Evolutionary conservation across 2,113 vertebrate species (phyloP), one percentile per base, ranked within the genome.

Genomic region (Abramis brama): DNA sequence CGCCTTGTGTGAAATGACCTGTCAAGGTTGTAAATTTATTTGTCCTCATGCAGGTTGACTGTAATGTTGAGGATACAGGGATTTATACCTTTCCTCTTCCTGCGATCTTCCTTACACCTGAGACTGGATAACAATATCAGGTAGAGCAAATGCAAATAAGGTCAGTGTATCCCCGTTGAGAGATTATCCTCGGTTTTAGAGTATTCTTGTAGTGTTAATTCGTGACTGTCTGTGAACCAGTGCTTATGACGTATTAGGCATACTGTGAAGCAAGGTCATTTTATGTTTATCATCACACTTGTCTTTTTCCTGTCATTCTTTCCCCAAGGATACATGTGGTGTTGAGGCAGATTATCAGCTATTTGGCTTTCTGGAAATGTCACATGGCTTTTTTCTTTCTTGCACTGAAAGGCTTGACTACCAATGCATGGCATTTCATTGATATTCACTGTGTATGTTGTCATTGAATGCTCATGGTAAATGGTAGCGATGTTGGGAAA

Each of bases 21-120:
- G 94, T 93, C 93, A 91, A 89, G 89, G 88, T 89, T 86, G 84
- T 88, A 87, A 92, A 93, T 93, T 86, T 93, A 93, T 94, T 92
- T 92, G 89, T 86, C 93, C 91, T 93, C 93, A 94, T 92, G 89
- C 87, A 79, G 91, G 91, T 91, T 91, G 92, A 91, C 91, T 93
- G 91, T 91, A 90, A 91, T 89, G 89, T 90, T 86, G 89, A 89
- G 89, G 90, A 91, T 92, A 91, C 89, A 70, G 87, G 80, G 86
- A 89, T 88, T 91, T 93, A 91, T 91, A 93, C 89, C 90, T 88
- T 80, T 76, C 85, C 84, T 85, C 11, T 89, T 43, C 36, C 55
- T 87, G 91, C 85, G 87, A 84, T 78, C 62, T 71, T 82, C 89
- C 82, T 70, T 87, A 87, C 87, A 81, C 84, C 86, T 70, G 68